Conservation (phyloP, 2,888 invertebrate species). For the Linyphia triangularis region DNA sequence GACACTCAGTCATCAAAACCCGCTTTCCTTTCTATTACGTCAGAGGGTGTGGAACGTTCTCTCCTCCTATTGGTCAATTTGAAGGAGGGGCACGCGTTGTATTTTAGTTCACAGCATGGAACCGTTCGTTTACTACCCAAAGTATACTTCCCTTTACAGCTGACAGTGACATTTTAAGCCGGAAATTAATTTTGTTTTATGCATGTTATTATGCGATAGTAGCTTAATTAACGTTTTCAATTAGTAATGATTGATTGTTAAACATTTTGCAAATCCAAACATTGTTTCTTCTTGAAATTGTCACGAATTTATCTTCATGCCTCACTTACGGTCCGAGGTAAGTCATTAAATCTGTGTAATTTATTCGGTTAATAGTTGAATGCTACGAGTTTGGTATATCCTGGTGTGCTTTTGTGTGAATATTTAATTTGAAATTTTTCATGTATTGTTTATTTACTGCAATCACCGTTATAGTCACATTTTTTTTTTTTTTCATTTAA, state of each 20-base stretch:
- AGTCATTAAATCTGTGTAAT: background rate
- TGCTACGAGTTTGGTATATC: background rate
- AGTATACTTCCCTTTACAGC: background rate
- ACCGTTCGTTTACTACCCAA: background rate
- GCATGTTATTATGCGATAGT: background rate
- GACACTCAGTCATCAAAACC: background rate
- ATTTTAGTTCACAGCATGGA: slow-evolving; percentile 33
- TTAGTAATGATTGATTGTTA: background rate
- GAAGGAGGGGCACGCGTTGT: slow-evolving; percentile 40
- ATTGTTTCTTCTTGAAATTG: background rate
- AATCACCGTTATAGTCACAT: too few species aligned
- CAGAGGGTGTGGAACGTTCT: slow-evolving; percentile 42
- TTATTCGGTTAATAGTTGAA: background rate
- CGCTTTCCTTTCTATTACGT: slow-evolving; percentile 8
- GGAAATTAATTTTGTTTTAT: background rate
- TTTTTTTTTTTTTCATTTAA: too few species aligned
- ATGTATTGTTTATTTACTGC: too few species aligned
- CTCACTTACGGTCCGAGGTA: slow-evolving; percentile 43
- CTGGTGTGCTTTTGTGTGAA: background rate
- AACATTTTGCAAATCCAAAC: background rate
- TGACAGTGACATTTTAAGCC: background rate
- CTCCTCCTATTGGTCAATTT: slow-evolving; percentile 42
- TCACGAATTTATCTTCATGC: background rate
- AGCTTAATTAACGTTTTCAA: background rate
- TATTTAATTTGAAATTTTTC: too few species aligned